Base-by-base conservation (phyloP, 2,888 invertebrate species). In the Pandemis cinnamomeana region DNA sequence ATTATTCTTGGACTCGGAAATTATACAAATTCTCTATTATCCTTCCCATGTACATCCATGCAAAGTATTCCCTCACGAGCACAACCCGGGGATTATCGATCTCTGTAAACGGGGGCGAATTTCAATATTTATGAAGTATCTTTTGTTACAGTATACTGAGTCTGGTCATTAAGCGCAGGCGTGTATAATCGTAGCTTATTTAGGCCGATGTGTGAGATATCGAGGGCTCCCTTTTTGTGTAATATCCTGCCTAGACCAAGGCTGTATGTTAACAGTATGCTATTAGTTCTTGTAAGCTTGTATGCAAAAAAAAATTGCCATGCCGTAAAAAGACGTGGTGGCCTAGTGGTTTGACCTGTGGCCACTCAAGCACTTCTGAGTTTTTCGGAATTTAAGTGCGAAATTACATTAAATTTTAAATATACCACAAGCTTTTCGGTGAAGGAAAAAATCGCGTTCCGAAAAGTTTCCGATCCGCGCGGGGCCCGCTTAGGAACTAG, bases 81-180 rank as follows among this genome's bases (percentile, higher is more conserved):
- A 64, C 20, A 44, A 20, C 73, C 69, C 73, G 69, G 73, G 69
- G 51, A 60, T 73, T 74, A 74, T 74, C 67, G 74, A 74, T 74
- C 74, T 11, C 41, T 20, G 27, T 66, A 61, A 70, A 64, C 46
- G 67, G 46, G 66, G 60, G 41, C 60, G 41, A 62, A 74, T 74
- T 74, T 74, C 74, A 74, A 74, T 74, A 74, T 74, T 74, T 74
- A 74, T 74, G 74, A 74, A 74, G 74, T 67, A 71, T 74, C 74
- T 74, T 71, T 74, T 74, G 74, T 74, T 73, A 73, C 73, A 67
- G 58, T 73, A 60, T 66, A 66, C 66, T 70, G 27, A 36, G 27
- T 36, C 27, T 36, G 69, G 69, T 73, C 73, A 70, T 73, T 73
- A 73, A 66, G 69, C 64, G 36, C 73, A 73, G 73, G 36, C 73